These are phyloP conservation scores for Indicator maculatus DNA, from an alignment of 2,113 vertebrate genomes.

Conservation along the genomic window DNA sequence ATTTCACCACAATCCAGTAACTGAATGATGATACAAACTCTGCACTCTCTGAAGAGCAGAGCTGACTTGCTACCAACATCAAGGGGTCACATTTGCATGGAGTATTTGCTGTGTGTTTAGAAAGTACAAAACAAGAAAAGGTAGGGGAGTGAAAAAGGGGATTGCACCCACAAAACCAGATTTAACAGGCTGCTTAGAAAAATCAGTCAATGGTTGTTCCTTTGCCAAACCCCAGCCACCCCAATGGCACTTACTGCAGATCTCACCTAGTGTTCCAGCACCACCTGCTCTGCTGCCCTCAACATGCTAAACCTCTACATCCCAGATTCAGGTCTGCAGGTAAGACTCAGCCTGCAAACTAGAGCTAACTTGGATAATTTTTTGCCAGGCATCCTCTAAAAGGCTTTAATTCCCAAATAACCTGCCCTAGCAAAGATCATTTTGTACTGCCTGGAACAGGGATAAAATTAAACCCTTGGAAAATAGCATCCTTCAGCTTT, in stretches of 20 bases:
- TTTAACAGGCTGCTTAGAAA: neutral
- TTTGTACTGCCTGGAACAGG: neutral
- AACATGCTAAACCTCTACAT: neutral
- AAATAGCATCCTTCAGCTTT: neutral
- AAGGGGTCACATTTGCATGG: neutral
- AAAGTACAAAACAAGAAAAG: neutral
- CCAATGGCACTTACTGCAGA: neutral
- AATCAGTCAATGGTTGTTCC: neutral
- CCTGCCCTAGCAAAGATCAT: neutral
- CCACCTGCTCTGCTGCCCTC: neutral
- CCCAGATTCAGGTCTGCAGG: neutral
- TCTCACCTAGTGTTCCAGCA: neutral
- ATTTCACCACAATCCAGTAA: no score
- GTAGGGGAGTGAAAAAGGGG: neutral
- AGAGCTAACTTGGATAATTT: neutral
- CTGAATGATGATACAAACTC: neutral
- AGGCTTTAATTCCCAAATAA: neutral
- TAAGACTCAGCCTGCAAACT: neutral
- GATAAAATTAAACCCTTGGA: slow-evolving; percentile 1
- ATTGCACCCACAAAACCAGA: neutral
- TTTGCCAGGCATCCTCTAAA: neutral
- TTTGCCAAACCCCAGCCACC: neutral
- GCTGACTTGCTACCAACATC: neutral
- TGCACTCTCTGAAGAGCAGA: neutral
- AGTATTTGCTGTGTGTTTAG: neutral